These are phyloP conservation scores for Argopecten irradians DNA, from an alignment of 1,140 invertebrate species.

Conservation along the genomic window DNA sequence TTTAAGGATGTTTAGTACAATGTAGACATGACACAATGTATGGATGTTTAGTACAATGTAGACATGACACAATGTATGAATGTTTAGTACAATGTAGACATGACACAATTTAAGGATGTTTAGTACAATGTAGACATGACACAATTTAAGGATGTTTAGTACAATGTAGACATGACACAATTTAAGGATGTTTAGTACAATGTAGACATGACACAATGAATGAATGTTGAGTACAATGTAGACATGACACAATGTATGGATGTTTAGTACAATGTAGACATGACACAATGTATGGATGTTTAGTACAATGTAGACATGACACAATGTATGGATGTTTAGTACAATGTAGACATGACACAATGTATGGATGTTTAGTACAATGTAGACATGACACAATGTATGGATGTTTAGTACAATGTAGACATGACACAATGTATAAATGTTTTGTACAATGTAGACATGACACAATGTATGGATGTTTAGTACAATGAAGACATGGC, in stretches of 20 bases:
- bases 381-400: not conserved
- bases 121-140: not conserved
- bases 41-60: not conserved
- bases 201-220: not conserved
- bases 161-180: not conserved
- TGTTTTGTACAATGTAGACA: not conserved
- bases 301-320: not conserved
- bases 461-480: not conserved
- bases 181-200: not conserved
- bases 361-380: not conserved
- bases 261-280: not conserved
- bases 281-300: not conserved
- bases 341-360: not conserved
- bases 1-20: not conserved
- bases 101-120: not conserved
- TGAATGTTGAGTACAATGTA: not conserved
- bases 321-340: not conserved
- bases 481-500: not conserved
- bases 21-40: not conserved
- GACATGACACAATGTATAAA: not conserved
- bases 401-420: not conserved
- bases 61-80: not conserved
- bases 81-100: not conserved
- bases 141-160: not conserved
- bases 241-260: not conserved